Conservation (phyloP, 1,140 invertebrate species). For the Arctopsyche grandis region DNA sequence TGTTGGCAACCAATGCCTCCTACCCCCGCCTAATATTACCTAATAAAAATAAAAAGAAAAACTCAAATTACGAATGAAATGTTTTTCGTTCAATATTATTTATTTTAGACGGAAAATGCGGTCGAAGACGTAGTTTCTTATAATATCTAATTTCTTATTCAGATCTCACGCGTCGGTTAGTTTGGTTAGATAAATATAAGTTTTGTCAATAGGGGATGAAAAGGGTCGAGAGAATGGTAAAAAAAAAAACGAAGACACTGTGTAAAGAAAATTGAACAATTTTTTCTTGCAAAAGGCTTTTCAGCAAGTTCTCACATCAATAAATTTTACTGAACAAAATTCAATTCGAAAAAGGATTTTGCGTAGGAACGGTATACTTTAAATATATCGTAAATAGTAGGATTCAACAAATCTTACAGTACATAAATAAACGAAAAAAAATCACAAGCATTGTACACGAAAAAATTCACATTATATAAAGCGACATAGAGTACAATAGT, state of each 20-base stretch:
- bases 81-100: not conserved
- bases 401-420: no score
- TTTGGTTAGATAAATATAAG: conserved; percentile 33
- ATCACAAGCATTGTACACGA: no score
- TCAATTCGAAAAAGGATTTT: no score
- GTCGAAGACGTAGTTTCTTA: not conserved
- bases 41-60: conserved; percentile 61
- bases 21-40: conserved; percentile 75
- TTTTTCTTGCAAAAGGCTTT: conserved; percentile 10
- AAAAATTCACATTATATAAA: no score
- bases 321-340: conserved; percentile 7
- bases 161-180: conserved; percentile 26
- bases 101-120: not conserved
- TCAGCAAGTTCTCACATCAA: conserved; percentile 20
- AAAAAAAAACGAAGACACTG: conserved; percentile 32
- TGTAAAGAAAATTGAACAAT: conserved; percentile 12
- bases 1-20: conserved; percentile 73
- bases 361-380: no score
- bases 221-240: conserved; percentile 12
- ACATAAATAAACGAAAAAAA: no score
- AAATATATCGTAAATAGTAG: no score
- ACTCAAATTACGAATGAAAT: not conserved
- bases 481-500: no score
- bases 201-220: conserved; percentile 31
- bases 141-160: conserved; percentile 22